phyloP scores from a whole-genome alignment of 2,888 invertebrate genomes.

The Phymatocera aterrima region DNA sequence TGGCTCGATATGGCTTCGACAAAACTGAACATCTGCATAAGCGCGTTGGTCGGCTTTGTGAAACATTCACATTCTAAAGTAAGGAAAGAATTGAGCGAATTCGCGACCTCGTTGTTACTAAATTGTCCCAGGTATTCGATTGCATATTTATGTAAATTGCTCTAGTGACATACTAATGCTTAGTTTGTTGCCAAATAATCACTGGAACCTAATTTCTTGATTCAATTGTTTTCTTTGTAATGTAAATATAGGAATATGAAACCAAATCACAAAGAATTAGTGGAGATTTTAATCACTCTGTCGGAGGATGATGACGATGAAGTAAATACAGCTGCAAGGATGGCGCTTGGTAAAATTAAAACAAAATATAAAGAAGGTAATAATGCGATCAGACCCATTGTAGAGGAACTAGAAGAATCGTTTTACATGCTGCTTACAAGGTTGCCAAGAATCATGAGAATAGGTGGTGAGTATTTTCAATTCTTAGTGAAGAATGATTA shows the following conservation, averaged over 20 bases:
- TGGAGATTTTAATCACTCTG: constrained; percentile 83
- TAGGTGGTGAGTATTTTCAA: constrained; percentile 61
- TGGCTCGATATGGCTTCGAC: constrained; percentile 80
- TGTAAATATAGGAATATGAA: constrained; percentile 78
- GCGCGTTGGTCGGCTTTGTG: constrained; percentile 76
- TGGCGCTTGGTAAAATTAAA: constrained; percentile 72
- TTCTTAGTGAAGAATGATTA: neutral
- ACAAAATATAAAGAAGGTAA: constrained; percentile 69
- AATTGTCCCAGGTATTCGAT: constrained; percentile 78
- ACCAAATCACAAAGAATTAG: constrained; percentile 78
- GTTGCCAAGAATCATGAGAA: constrained; percentile 81
- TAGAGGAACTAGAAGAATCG: constrained; percentile 79
- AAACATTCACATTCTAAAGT: constrained; percentile 80
- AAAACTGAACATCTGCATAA: constrained; percentile 77
- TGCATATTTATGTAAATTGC: constrained; percentile 30
- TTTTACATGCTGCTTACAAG: constrained; percentile 79
- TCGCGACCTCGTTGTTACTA: constrained; percentile 78
- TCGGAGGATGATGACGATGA: constrained; percentile 80
- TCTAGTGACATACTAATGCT: neutral
- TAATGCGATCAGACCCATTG: constrained; percentile 70
- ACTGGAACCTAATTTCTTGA: constrained; percentile 43
- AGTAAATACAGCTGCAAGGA: constrained; percentile 75
- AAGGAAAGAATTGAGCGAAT: constrained; percentile 79
- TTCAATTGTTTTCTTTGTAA: constrained; percentile 54
- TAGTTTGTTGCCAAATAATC: neutral